Evolutionary conservation across 2,113 vertebrate genomes (phyloP), one percentile per base, ranked within the genome.

Genomic region (Entomyzon cyanotis): DNA sequence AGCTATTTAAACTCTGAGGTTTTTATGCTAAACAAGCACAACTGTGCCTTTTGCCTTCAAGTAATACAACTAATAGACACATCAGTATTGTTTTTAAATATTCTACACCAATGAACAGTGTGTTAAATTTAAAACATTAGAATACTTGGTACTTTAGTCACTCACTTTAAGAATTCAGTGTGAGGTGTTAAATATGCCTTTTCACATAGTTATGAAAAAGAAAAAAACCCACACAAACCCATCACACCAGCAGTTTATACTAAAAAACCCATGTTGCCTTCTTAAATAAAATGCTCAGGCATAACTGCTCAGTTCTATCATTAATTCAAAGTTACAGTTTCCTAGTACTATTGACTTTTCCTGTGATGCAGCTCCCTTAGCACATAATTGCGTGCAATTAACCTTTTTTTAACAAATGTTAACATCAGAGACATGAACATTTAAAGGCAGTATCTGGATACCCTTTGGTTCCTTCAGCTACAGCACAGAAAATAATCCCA

Each of bases 251-350:
- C 63, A 83, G 30, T 53, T 75, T 60, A 41, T 68, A 75, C 49
- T 41, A 87, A 92, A 87, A 87, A 22, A 13, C 1, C 10, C 53
- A 31, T 68, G 22, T 37, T 75, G 64, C 33, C 76, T 76, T 75
- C 73, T 94, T 91, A 93, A 92, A 94, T 71, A 89, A 87, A 95
- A 84, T 53, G 47, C 65, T 79, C 60, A 83, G 65, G 80, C 83
- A 79, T 89, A 96, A 84, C 64, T 89, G 27, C 68, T 87, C 88
- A 65, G 86, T 78, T 81, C 69, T 76, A 65, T 82, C 92, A 91
- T 90, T 91, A 96, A 96, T 96, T 90, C 90, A 84, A 83, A 93
- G 94, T 84, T 95, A 91, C 75, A 93, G 78, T 94, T 96, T 93
- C 84, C 83, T 84, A 82, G 74, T 93, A 68, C 47, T 94, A 97